Conservation (phyloP, 2,888 invertebrate species). For the Eumerus sabulonum region DNA sequence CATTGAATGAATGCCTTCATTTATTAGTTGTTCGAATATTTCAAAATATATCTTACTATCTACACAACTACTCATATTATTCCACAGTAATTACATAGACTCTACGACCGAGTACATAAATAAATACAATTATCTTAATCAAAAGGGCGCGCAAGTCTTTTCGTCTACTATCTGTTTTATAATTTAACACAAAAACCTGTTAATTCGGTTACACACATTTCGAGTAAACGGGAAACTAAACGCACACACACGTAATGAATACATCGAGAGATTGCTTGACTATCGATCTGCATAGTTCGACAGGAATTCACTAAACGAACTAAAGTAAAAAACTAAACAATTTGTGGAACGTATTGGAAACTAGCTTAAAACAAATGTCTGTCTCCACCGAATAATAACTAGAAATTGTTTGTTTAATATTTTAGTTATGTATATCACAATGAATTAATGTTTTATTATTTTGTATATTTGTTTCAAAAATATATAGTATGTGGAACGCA, state of each 20-base stretch:
- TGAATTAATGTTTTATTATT: slow-evolving; percentile 56
- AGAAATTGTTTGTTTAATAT: slow-evolving; percentile 16
- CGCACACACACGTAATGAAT: not conserved
- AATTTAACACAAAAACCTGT: slow-evolving; percentile 32
- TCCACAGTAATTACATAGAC: slow-evolving; percentile 46
- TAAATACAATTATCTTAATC: slow-evolving; percentile 55
- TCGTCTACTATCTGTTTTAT: slow-evolving; percentile 18
- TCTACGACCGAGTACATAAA: slow-evolving; percentile 56
- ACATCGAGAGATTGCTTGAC: slow-evolving; percentile 11
- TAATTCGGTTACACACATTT: slow-evolving; percentile 26
- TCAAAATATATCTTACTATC: slow-evolving; percentile 67
- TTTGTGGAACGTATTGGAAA: no score
- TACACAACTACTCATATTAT: slow-evolving; percentile 64
- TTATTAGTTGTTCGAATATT: slow-evolving; percentile 49
- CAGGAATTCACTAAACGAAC: no score
- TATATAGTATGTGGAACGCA: slow-evolving; percentile 60
- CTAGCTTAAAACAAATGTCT: slow-evolving; percentile 26
- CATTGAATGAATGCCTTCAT: slow-evolving; percentile 3
- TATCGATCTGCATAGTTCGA: not conserved
- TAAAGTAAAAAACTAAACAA: slow-evolving; percentile 5
- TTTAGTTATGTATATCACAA: slow-evolving; percentile 63
- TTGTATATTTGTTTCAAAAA: slow-evolving; percentile 66
- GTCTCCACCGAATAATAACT: slow-evolving; percentile 35
- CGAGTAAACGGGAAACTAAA: not conserved
- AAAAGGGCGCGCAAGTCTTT: slow-evolving; percentile 52